These are phyloP conservation scores for Oxygymnocypris stewartii DNA, from an alignment of 2,113 vertebrate genomes.

Conservation along the genomic window DNA sequence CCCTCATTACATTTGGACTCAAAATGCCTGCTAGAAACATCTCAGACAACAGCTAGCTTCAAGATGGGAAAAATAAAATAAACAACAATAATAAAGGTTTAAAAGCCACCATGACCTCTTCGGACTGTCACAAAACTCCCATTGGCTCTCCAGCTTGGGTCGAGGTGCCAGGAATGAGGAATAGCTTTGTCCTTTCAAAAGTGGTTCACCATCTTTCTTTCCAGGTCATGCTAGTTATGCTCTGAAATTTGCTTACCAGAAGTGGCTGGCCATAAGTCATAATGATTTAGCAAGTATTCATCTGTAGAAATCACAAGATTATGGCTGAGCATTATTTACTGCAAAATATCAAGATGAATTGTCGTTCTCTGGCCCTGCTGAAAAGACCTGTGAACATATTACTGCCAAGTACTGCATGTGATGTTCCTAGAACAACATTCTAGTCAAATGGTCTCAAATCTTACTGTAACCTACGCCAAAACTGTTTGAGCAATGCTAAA, in stretches of 20 bases:
- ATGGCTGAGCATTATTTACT: constrained; percentile 17
- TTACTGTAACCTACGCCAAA: background rate
- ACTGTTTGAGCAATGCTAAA: background rate
- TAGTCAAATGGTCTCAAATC: background rate
- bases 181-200: constrained; percentile 47
- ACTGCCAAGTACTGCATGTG: background rate
- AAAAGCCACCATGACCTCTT: constrained; percentile 10
- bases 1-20: constrained; percentile 23
- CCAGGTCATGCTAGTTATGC: constrained; percentile 38
- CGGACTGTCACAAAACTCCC: constrained; percentile 1
- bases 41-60: constrained; percentile 25
- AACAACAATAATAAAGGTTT: constrained; percentile 17
- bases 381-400: background rate
- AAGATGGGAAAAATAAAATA: background rate
- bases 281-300: constrained; percentile 22
- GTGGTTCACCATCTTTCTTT: constrained; percentile 31
- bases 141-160: background rate
- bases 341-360: background rate
- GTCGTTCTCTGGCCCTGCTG: background rate
- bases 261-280: constrained; percentile 23
- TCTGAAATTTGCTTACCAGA: constrained; percentile 32
- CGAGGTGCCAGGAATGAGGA: constrained; percentile 37
- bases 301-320: constrained; percentile 23
- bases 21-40: constrained; percentile 14
- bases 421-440: constrained; percentile 1